A percentile compares a stretch with the other conserved stretches of the same genome.
Conservation (phyloP, 2,797 vertebrate species). For the Gastrophryne carolinensis region DNA sequence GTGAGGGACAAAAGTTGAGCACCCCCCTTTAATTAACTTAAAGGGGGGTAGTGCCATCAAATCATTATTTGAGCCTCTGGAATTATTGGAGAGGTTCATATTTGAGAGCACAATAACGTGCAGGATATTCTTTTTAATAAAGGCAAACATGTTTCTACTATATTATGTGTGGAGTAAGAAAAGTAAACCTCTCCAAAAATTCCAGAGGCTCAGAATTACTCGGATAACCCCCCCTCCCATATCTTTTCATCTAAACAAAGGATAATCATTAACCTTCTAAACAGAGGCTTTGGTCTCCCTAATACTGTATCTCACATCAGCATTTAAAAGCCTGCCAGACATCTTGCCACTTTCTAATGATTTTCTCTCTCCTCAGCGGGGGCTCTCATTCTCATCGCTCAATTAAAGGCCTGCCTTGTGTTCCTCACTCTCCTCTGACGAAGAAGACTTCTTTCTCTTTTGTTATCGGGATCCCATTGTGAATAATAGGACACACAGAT, state of each 20-base stretch:
- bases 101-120: too few relatives aligned
- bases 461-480: slow-evolving; percentile 28
- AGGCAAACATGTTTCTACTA: too few relatives aligned
- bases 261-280: slow-evolving; percentile 31
- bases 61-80: too few relatives aligned
- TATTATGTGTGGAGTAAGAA: too few relatives aligned
- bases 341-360: slow-evolving; percentile 39
- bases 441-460: neutral
- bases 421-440: slow-evolving; percentile 8
- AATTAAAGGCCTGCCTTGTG: slow-evolving; percentile 44
- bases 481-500: slow-evolving; percentile 12
- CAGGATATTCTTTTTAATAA: too few relatives aligned
- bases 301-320: slow-evolving; percentile 41
- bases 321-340: slow-evolving; percentile 27
- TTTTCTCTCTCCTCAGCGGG: slow-evolving; percentile 25
- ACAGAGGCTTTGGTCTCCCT: slow-evolving; percentile 21
- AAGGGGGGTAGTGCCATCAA: too few relatives aligned
- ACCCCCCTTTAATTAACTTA: too few relatives aligned
- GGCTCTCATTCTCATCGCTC: slow-evolving; percentile 21
- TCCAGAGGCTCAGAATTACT: too few relatives aligned
- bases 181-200: too few relatives aligned
- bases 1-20: too few relatives aligned
- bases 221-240: too few relatives aligned
- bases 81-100: too few relatives aligned
- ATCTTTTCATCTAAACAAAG: slow-evolving; percentile 29